A percentile compares a stretch with the other conserved stretches of the same genome.
Evolutionary conservation across 2,113 vertebrate species (phyloP).

Genomic region (Crotophaga sulcirostris): DNA sequence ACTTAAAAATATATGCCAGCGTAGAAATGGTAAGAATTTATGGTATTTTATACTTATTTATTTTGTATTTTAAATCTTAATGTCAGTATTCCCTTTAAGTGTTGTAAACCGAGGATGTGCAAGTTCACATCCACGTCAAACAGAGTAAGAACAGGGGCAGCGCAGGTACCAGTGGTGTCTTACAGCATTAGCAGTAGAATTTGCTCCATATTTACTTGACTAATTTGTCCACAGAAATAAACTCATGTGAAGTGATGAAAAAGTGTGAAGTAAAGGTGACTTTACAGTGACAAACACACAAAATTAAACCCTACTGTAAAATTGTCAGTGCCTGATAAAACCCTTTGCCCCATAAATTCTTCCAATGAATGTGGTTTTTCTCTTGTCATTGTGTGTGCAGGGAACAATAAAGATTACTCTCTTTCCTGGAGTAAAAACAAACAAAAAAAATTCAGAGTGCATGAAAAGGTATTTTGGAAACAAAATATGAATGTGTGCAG

Average conservation of each 20-base stretch:
- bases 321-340: neutral
- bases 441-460: neutral
- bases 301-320: neutral
- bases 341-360: neutral
- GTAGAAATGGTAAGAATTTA: neutral
- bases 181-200: neutral
- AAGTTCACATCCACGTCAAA: neutral
- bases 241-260: neutral
- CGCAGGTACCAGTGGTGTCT: neutral
- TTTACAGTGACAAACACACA: neutral
- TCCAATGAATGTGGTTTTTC: neutral
- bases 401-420: neutral
- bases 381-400: neutral
- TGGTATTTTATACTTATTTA: neutral
- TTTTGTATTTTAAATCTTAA: neutral
- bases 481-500: neutral
- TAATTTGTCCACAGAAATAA: neutral
- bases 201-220: neutral
- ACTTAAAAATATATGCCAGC: neutral
- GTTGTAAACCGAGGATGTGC: neutral
- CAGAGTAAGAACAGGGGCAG: neutral
- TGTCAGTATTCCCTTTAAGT: too few species aligned
- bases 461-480: neutral
- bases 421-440: neutral
- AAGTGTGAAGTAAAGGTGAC: neutral